These are phyloP conservation scores for Nematostella vectensis DNA, from an alignment of 92 coral and sea anemone genomes.

Conservation along the genomic window DNA sequence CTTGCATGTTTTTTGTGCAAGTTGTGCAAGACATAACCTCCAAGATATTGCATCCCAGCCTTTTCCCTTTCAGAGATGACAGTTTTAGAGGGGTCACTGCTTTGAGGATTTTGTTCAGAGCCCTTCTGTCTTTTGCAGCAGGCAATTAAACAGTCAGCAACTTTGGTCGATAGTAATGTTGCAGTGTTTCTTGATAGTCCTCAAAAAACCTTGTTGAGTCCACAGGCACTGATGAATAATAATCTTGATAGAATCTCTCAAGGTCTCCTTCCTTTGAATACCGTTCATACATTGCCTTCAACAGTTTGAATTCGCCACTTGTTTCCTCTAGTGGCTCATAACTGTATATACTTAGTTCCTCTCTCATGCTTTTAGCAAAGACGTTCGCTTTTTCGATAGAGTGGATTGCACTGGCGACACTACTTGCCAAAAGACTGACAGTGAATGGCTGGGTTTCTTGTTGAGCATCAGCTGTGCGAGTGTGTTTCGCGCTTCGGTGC, in stretches of 20 bases:
- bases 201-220: constrained; percentile 7
- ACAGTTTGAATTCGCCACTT: too few species aligned
- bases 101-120: neutral
- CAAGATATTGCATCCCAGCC: constrained; percentile 14
- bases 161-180: constrained; percentile 16
- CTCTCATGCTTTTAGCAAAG: neutral
- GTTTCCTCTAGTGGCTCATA: neutral
- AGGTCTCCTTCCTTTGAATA: constrained; percentile 9
- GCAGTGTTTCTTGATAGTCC: constrained; percentile 22
- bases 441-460: neutral
- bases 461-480: neutral
- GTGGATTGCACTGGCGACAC: neutral
- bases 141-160: constrained; percentile 12
- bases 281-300: constrained; percentile 19
- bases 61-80: constrained; percentile 16
- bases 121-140: neutral
- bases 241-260: constrained; percentile 12
- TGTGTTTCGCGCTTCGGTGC: constrained; percentile 2
- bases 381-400: neutral
- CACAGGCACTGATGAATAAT: constrained; percentile 14
- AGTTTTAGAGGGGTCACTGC: neutral
- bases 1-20: constrained; percentile 6
- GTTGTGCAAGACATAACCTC: constrained; percentile 22
- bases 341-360: neutral
- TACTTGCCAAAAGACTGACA: neutral